These are phyloP conservation scores for Sebastes steindachneri DNA, from an alignment of 2,797 vertebrate species.

Conservation along the genomic window DNA sequence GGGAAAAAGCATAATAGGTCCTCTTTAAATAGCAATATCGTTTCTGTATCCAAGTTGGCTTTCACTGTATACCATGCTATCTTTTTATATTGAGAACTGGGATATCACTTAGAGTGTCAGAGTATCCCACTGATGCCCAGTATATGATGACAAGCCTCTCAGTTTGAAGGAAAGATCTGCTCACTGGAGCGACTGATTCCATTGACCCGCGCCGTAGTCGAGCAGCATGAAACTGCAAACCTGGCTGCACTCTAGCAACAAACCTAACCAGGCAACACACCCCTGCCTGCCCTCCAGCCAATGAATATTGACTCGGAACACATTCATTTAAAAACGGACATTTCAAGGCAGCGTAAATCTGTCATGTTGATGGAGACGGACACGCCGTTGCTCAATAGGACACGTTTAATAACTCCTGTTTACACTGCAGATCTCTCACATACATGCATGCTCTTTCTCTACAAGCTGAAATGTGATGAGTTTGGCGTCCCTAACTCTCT, in stretches of 20 bases:
- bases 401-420: not conserved
- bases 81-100: not conserved
- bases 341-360: not conserved
- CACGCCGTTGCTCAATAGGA: not conserved
- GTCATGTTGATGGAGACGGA: not conserved
- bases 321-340: not conserved
- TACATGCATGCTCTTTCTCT: not conserved
- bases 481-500: not conserved
- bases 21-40: not conserved
- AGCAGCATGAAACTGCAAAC: conserved; percentile 29
- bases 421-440: not conserved
- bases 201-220: conserved; percentile 44
- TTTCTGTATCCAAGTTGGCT: not conserved
- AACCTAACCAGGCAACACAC: conserved; percentile 12
- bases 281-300: not conserved
- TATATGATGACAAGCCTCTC: conserved; percentile 4
- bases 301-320: conserved; percentile 19
- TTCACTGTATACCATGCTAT: no score
- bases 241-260: conserved; percentile 22
- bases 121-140: not conserved
- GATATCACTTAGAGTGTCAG: not conserved
- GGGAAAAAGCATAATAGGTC: not conserved
- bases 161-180: conserved; percentile 32
- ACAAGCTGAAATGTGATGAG: not conserved
- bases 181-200: conserved; percentile 30